phyloP scores from a whole-genome alignment of 2,113 vertebrate genomes.

The Clarias gariepinus region DNA sequence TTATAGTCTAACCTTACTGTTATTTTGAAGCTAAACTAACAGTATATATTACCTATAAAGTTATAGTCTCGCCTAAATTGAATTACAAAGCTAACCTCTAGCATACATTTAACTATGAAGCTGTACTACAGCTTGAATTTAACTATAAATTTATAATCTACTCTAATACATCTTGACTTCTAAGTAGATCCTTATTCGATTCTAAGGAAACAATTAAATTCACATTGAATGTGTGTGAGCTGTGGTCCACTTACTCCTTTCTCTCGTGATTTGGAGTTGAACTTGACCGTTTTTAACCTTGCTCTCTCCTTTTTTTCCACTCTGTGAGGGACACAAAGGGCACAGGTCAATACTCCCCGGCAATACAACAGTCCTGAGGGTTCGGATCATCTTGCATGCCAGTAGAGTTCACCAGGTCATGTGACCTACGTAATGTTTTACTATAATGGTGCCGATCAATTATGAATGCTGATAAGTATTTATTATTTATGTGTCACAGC shows the following conservation, averaged over 20 bases:
- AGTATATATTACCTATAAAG: too few species aligned
- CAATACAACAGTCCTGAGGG: neutral
- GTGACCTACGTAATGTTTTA: neutral
- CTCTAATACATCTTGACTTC: too few species aligned
- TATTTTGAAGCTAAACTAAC: neutral
- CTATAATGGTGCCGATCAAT: neutral
- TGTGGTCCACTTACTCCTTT: conserved; percentile 86
- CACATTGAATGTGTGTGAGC: neutral
- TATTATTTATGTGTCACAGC: neutral
- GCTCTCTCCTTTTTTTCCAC: conserved; percentile 98
- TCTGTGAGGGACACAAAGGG: conserved; percentile 66
- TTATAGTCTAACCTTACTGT: neutral
- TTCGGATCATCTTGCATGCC: neutral
- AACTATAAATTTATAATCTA: neutral
- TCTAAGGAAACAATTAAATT: neutral
- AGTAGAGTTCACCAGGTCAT: neutral
- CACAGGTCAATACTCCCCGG: neutral
- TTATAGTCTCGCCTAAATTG: too few species aligned
- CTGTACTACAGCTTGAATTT: neutral
- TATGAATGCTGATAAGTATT: neutral
- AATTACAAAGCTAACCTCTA: too few species aligned
- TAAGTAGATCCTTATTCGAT: too few species aligned
- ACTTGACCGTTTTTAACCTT: conserved; percentile 97
- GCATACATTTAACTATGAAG: too few species aligned
- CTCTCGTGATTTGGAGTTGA: conserved; percentile 93